Evolutionary conservation across 1,140 invertebrate species (phyloP).

Genomic region (Cepaea nemoralis): DNA sequence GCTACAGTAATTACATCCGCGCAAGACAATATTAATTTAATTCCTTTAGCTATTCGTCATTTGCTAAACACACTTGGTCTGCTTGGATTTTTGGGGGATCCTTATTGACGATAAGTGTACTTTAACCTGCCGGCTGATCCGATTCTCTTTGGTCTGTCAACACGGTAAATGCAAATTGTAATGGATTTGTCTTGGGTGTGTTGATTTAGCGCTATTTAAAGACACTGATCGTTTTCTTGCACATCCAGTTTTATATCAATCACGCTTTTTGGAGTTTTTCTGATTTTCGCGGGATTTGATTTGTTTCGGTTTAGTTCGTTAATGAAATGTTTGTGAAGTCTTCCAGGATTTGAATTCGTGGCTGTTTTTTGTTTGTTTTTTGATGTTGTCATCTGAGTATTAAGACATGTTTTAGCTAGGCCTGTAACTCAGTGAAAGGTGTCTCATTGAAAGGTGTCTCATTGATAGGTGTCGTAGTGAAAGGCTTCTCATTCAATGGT

Average conservation of each 20-base stretch:
- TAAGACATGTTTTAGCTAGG: too few relatives aligned
- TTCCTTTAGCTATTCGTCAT: neutral
- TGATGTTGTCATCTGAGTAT: too few relatives aligned
- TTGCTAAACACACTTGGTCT: neutral
- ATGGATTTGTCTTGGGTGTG: conserved; percentile 2
- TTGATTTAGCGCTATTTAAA: neutral
- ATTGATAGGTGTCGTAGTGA: too few relatives aligned
- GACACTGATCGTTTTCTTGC: neutral
- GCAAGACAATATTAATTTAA: neutral
- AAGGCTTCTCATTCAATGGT: too few relatives aligned
- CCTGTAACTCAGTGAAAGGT: too few relatives aligned
- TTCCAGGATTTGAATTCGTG: too few relatives aligned
- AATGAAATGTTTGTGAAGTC: too few relatives aligned
- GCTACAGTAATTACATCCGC: neutral
- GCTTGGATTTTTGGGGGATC: neutral
- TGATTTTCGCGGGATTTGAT: too few relatives aligned
- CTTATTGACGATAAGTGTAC: neutral
- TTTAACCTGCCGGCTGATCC: neutral
- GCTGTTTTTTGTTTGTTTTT: too few relatives aligned
- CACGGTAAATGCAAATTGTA: neutral
- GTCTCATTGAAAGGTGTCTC: too few relatives aligned
- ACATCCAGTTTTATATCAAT: neutral
- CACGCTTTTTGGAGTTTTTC: neutral
- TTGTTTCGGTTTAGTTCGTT: too few relatives aligned
- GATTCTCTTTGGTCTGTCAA: neutral